Evolutionary conservation across 2,113 vertebrate genomes (phyloP), one percentile per base, ranked within the genome.

Genomic region (Drymodes brunneopygia): DNA sequence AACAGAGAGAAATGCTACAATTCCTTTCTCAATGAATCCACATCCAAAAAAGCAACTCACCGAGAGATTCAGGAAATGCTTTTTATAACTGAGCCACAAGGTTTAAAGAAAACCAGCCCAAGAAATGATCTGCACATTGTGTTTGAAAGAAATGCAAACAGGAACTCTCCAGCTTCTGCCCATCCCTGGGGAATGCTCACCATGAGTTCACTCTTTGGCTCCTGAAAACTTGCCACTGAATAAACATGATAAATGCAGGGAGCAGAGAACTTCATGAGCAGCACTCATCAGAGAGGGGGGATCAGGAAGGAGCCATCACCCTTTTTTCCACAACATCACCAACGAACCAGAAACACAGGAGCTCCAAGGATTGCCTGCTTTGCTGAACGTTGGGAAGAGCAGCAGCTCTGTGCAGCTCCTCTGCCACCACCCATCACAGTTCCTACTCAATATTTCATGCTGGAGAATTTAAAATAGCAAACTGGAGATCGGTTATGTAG

Each of bases 121-220:
- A 95, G 87, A n/a, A 85, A 77, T 61, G 22, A 88, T 96, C 90
- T 88, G 85, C 67, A 75, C 87, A 31, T 54, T 82, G 67, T 45
- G 42, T 69, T 57, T 24, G 73, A 73, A 56, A 69, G 84, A 70
- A 95, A 91, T 31, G 87, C 51, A 95, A 93, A 96, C 92, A 96
- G 95, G 93, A 96, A 81, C 85, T 40, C 8, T 38, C 27, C 87
- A 50, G 93, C 92, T 88, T 82, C 90, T 92, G 86, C 72, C 38
- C 56, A 44, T 42, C 67, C 93, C 95, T 47, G 3, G 96, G 93
- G 94, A 93, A 75, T 20, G 20, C 82, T 88, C 48, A 14, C 82
- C 92, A 83, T 73, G 36, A 92, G 93, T 78, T 92, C 95, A 94
- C 79, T 92, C 90, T n/a, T 31, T 92, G 90, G 86, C 93, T 92